These are phyloP conservation scores for Tipula lateralis DNA, from an alignment of 2,888 invertebrate genomes.

Conservation along the genomic window DNA sequence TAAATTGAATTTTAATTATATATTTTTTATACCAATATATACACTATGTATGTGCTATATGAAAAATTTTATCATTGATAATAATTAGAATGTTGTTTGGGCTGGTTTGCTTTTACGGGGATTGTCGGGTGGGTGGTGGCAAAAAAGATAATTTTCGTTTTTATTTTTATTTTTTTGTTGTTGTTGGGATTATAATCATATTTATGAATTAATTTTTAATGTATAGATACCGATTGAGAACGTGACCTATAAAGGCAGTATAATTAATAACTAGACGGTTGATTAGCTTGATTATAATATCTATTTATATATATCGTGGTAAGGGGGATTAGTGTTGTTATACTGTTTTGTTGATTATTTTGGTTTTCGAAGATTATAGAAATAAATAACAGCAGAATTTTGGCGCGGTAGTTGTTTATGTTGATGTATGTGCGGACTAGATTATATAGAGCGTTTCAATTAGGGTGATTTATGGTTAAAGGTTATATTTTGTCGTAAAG, in stretches of 20 bases:
- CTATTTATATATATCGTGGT: background rate
- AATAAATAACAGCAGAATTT: background rate
- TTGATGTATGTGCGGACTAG: background rate
- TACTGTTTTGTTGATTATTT: background rate
- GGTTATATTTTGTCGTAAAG: no score
- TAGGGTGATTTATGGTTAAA: background rate
- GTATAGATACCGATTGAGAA: background rate
- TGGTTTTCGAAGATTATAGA: background rate
- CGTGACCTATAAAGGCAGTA: background rate
- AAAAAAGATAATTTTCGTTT: background rate
- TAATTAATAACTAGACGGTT: background rate
- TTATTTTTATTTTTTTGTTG: background rate
- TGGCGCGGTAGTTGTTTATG: background rate
- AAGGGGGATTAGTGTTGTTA: background rate
- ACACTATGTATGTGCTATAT: no score
- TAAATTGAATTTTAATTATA: conserved; percentile 24
- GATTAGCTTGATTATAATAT: background rate
- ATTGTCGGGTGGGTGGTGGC: no score
- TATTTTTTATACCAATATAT: no score
- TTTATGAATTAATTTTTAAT: background rate
- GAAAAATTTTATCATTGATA: background rate
- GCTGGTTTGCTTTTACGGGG: background rate
- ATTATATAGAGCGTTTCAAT: background rate
- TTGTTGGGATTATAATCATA: background rate
- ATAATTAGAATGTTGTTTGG: background rate